phyloP scores from a whole-genome alignment of 2,888 invertebrate species.

The Lepidonotus clava region DNA sequence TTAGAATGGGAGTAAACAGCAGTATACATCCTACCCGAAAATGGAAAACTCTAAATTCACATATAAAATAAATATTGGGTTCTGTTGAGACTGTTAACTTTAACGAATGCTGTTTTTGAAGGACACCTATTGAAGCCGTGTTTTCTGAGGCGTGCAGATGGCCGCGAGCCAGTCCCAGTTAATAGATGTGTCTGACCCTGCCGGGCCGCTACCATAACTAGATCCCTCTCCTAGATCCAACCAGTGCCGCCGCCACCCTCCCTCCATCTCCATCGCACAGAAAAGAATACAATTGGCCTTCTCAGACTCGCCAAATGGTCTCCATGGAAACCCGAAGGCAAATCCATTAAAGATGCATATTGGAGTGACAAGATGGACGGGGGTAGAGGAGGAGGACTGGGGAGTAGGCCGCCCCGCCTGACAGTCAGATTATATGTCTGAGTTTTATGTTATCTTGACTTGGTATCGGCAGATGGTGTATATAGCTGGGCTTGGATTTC shows the following conservation, averaged over 20 bases:
- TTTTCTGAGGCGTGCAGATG: not conserved
- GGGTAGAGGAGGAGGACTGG: not conserved
- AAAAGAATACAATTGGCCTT: slow-evolving; percentile 54
- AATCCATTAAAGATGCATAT: slow-evolving; percentile 54
- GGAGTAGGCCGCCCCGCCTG: not conserved
- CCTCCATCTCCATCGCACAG: slow-evolving; percentile 47
- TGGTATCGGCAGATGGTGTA: not conserved
- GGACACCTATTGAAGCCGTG: not conserved
- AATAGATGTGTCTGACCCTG: slow-evolving; percentile 36
- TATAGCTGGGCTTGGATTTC: not conserved
- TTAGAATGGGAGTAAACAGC: too few relatives aligned
- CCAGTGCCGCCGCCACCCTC: not conserved
- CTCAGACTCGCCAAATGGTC: slow-evolving; percentile 52
- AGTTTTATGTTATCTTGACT: slow-evolving; percentile 26
- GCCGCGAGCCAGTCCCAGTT: not conserved
- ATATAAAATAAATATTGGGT: too few relatives aligned
- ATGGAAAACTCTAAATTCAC: too few relatives aligned
- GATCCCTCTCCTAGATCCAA: slow-evolving; percentile 42
- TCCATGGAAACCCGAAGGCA: slow-evolving; percentile 52
- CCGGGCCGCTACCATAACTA: slow-evolving; percentile 24
- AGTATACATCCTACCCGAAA: too few relatives aligned
- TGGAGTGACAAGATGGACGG: slow-evolving; percentile 50
- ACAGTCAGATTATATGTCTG: slow-evolving; percentile 27
- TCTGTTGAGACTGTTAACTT: too few relatives aligned
- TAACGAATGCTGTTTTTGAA: too few relatives aligned